Base-by-base conservation (phyloP, 2,888 invertebrate genomes). In the Chymomyza fuscimana region DNA sequence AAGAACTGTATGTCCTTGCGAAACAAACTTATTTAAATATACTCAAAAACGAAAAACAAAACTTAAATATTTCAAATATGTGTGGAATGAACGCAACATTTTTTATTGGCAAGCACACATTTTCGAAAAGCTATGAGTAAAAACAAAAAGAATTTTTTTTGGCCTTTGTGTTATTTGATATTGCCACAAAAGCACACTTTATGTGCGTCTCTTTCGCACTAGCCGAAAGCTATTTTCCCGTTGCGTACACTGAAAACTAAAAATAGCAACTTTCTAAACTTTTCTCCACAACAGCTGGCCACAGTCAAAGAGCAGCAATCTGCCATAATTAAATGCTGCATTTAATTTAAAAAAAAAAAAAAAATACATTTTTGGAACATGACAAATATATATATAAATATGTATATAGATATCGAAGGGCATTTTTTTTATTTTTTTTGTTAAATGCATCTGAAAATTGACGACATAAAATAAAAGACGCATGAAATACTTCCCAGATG, bases 111-210 rank as follows among this genome's bases (percentile, higher is more conserved):
- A 59, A 74, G 74, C 70, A 74, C 73, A 70, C 72, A 67, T 70
- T 87, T 84, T 83, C 32, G 79, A 76, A 81, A 87, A 76, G 46
- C 65, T 46, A 12, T 12, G 12, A 40, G 52, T 59, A 72, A 72
- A 68, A 63, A 64, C 6, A 73, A 50, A 64, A 69, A 76, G 58
- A 65, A 67, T 77, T 54, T 76, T 25, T 1, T 25, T 25, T 25
- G 80, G 65, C 70, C 72, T 78, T 72, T 59, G 25, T 69, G 88
- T 77, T 85, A 88, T 87, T 86, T 88, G 84, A 88, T 87, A 82
- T 84, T 72, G 62, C 66, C 72, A 58, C 71, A 58, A 52, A 65
- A 59, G 71, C 12, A 56, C 63, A 54, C 19, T 10, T 22, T 58
- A 50, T 71, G 25, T 19, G 40, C 73, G 62, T 86, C 83, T 77